Conservation (phyloP, 1,140 invertebrate genomes). For the Harpegnathos saltator region DNA sequence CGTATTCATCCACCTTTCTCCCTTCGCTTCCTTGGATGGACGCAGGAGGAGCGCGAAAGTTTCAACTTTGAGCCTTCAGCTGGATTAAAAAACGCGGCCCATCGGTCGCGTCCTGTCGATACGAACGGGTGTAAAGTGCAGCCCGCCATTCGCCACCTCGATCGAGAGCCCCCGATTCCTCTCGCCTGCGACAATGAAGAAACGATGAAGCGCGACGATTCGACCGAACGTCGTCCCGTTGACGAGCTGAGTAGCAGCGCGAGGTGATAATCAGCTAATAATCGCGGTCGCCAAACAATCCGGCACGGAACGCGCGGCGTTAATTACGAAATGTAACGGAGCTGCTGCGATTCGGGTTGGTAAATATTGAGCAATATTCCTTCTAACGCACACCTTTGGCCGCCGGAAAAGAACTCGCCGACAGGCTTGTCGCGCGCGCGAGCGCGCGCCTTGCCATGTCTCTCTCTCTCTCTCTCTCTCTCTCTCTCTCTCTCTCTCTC, state of each 20-base stretch:
- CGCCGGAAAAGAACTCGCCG: conserved; percentile 33
- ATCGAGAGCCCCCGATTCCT: conserved; percentile 18
- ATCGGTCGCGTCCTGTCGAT: too few relatives aligned
- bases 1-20: too few relatives aligned
- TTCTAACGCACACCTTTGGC: conserved; percentile 65
- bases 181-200: conserved; percentile 10
- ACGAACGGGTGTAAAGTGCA: too few relatives aligned
- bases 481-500: too few relatives aligned
- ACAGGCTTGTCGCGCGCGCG: conserved; percentile 30
- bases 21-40: too few relatives aligned
- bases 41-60: too few relatives aligned
- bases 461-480: too few relatives aligned
- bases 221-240: conserved; percentile 16
- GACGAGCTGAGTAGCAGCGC: conserved; percentile 1
- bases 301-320: conserved; percentile 27
- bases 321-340: conserved; percentile 36
- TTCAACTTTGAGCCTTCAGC: too few relatives aligned
- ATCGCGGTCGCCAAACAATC: conserved; percentile 40
- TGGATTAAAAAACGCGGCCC: too few relatives aligned
- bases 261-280: conserved; percentile 37
- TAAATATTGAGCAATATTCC: conserved; percentile 75
- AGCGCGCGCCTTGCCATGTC: conserved; percentile 48
- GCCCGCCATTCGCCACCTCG: conserved; percentile 1
- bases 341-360: conserved; percentile 52
- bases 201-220: conserved; percentile 14